phyloP scores from a whole-genome alignment of 2,888 invertebrate species.

The Melipona beecheii region DNA sequence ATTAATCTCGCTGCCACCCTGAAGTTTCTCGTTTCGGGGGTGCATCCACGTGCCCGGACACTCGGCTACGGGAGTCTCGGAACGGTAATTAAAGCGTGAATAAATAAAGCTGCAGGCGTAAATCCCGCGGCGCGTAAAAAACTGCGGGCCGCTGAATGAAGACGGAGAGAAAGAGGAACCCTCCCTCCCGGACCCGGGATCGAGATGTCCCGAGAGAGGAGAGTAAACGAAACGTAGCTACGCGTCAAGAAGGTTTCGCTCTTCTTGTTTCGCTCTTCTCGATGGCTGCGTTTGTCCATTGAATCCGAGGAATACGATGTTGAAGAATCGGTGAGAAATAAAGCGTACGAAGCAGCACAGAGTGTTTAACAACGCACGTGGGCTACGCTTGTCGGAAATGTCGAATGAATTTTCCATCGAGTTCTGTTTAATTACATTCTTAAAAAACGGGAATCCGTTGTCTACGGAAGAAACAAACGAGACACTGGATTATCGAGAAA shows the following conservation, averaged over 20 bases:
- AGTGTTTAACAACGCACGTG: too few relatives aligned
- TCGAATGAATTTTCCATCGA: too few relatives aligned
- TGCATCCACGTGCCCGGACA: slow-evolving; percentile 66
- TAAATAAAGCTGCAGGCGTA: slow-evolving; percentile 81
- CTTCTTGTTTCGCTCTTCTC: slow-evolving; percentile 43
- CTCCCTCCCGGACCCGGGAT: background rate
- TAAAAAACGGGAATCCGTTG: too few relatives aligned
- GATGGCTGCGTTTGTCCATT: too few relatives aligned
- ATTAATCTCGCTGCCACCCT: slow-evolving; percentile 78
- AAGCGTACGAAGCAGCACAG: too few relatives aligned
- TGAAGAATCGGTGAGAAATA: too few relatives aligned
- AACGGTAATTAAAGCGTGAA: slow-evolving; percentile 82
- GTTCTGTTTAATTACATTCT: too few relatives aligned
- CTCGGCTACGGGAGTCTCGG: slow-evolving; percentile 64
- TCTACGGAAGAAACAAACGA: too few relatives aligned
- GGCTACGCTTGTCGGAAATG: too few relatives aligned
- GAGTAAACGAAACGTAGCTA: slow-evolving; percentile 27
- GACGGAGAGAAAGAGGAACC: slow-evolving; percentile 33
- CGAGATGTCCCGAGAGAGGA: background rate
- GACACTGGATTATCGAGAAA: too few relatives aligned
- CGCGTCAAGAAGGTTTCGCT: slow-evolving; percentile 7
- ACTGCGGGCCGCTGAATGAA: slow-evolving; percentile 51
- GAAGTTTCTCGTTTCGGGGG: slow-evolving; percentile 81
- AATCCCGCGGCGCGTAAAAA: slow-evolving; percentile 74
- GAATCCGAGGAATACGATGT: too few relatives aligned